phyloP scores from a whole-genome alignment of 2,888 invertebrate genomes.

The Drosophila nr. fundita region DNA sequence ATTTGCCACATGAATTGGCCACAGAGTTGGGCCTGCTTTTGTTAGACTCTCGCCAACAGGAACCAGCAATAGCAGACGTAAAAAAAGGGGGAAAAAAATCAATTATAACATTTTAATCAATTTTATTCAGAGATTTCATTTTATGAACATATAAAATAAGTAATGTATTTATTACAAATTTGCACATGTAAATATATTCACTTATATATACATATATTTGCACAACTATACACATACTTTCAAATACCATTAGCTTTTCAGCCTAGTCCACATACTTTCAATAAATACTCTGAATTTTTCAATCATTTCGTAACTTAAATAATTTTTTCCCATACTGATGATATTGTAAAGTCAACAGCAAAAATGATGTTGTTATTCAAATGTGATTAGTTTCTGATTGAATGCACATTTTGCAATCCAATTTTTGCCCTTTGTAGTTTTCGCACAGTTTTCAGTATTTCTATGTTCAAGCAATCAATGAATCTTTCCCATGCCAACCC shows the following conservation, averaged over 20 bases:
- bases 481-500: constrained; percentile 21
- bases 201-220: neutral
- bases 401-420: constrained; percentile 39
- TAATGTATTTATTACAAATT: neutral
- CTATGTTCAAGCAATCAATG: constrained; percentile 40
- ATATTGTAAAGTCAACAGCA: constrained; percentile 24
- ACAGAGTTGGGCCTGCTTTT: constrained; percentile 44
- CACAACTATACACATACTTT: neutral
- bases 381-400: constrained; percentile 56
- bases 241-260: neutral
- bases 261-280: neutral
- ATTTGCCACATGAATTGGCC: constrained; percentile 64
- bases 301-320: neutral
- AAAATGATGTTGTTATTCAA: constrained; percentile 41
- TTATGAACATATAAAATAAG: neutral
- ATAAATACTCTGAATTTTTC: neutral
- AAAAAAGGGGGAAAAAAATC: neutral
- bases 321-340: constrained; percentile 1
- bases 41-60: constrained; percentile 25
- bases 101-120: neutral
- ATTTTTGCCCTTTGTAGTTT: constrained; percentile 9
- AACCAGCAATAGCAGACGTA: constrained; percentile 1
- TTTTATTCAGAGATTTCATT: neutral
- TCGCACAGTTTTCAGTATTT: constrained; percentile 31
- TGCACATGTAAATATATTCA: neutral